A percentile compares a stretch with the other conserved stretches of the same genome.
phyloP scores from a whole-genome alignment of 2,888 invertebrate species.

The Timema cristinae region DNA sequence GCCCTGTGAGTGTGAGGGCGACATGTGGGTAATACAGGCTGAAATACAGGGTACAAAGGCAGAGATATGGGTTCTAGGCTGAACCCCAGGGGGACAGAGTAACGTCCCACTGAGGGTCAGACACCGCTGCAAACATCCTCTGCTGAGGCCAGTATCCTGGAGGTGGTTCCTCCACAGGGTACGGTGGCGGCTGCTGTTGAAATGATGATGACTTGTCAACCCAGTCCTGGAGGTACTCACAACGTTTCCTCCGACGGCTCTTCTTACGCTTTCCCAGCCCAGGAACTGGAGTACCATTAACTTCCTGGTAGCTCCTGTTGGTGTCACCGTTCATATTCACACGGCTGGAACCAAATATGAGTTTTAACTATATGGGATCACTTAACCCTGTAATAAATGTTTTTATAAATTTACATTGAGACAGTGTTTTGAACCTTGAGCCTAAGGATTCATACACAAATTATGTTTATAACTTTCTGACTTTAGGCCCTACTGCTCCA shows the following conservation, averaged over 20 bases:
- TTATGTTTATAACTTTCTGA: too few relatives aligned
- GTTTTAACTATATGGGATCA: too few relatives aligned
- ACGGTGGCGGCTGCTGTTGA: constrained; percentile 43
- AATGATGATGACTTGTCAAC: constrained; percentile 45
- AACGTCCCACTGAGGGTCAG: constrained; percentile 46
- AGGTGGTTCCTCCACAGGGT: not conserved
- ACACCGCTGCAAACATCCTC: constrained; percentile 50
- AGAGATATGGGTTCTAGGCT: constrained; percentile 61
- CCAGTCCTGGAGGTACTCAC: constrained; percentile 51
- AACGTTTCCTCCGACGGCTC: constrained; percentile 43
- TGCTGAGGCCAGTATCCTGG: constrained; percentile 35
- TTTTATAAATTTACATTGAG: too few relatives aligned
- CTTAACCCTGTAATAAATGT: too few relatives aligned
- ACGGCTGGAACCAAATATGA: too few relatives aligned
- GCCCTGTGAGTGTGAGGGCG: not conserved
- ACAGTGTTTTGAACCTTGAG: too few relatives aligned
- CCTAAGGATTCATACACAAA: too few relatives aligned
- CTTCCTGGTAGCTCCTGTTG: too few relatives aligned
- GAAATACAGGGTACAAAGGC: constrained; percentile 58
- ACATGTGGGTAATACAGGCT: constrained; percentile 37
- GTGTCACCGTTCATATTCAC: too few relatives aligned
- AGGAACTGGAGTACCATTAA: too few relatives aligned
- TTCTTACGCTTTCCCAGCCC: constrained; percentile 44
- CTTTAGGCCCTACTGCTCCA: too few relatives aligned
- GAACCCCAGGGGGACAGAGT: constrained; percentile 47